Evolutionary conservation across 2,888 invertebrate species (phyloP), one percentile per base, ranked within the genome.

Genomic region (Lamellibrachia satsuma): DNA sequence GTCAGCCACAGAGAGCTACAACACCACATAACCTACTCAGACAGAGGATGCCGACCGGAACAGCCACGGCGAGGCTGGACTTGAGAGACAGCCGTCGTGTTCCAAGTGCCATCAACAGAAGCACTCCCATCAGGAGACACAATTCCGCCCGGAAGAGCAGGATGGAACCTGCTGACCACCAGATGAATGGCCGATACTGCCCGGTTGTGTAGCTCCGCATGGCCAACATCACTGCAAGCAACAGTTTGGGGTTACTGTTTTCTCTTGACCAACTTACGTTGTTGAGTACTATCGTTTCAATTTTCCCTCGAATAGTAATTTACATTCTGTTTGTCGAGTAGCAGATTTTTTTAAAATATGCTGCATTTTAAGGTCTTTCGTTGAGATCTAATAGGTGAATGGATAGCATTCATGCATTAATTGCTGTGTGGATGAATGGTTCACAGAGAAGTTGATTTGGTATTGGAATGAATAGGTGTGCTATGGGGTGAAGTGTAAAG

Each of bases 101-200:
- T 94, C 97, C 97, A 92, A 99, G 96, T 96, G 98, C 98, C 95
- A 98, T 97, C 8, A 99, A 97, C 52, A 99, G 97, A 94, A 99
- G 97, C 92, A 99, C 97, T 51, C 99, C 99, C 95, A 98, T 97
- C 94, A 95, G 97, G 96, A 99, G 97, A 3, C 98, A 97, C 93
- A 99, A 97, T 97, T 99, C 99, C 55, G 98, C 97, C 95, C 99
- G 97, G 96, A 99, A 99, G 96, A 99, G 97, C 93, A 99, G 97
- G 93, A 98, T 98, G 91, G 98, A 98, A 94, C 98, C 98, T 90
- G 98, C 99, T n/a, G 99, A 98, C 94, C 97, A 97, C 96, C 98
- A 97, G 92, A 99, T 97, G 96, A 98, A 99, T 94, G 97, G 97
- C 95, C 97, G 97, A 94, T 97, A 97, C 95, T 98, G 97, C 94